phyloP scores from a whole-genome alignment of 2,797 vertebrate genomes.

The Dendrocincla fuliginosa region DNA sequence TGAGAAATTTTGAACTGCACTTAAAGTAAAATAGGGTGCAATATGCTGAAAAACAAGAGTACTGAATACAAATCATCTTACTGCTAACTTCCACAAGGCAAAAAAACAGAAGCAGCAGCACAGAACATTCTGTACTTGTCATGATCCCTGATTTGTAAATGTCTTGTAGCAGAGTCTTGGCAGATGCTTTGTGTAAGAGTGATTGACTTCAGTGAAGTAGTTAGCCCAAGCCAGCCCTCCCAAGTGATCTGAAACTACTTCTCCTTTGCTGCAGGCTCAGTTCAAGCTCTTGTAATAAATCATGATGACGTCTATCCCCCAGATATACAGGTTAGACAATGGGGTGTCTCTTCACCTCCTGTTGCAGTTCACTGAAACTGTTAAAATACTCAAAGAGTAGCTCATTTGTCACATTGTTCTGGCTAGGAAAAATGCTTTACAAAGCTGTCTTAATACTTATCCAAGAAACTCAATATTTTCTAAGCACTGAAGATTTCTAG shows the following conservation, averaged over 20 bases:
- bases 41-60: background rate
- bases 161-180: conserved; percentile 9
- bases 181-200: conserved; percentile 56
- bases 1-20: background rate
- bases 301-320: background rate
- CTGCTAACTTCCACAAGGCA: background rate
- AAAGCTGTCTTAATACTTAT: background rate
- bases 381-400: conserved; percentile 1
- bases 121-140: conserved; percentile 41
- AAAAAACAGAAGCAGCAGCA: background rate
- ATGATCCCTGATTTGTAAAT: conserved; percentile 10
- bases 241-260: conserved; percentile 3
- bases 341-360: conserved; percentile 1
- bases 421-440: background rate
- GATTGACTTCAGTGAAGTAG: conserved; percentile 11
- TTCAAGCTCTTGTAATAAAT: conserved; percentile 22
- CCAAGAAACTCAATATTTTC: background rate
- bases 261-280: conserved; percentile 25
- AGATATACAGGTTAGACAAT: background rate
- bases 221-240: background rate
- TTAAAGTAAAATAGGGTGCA: background rate
- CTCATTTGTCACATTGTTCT: conserved; percentile 11
- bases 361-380: background rate
- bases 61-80: conserved; percentile 24
- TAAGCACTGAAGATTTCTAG: background rate